phyloP scores from a whole-genome alignment of 1,140 invertebrate species.

The Drosophila azteca region DNA sequence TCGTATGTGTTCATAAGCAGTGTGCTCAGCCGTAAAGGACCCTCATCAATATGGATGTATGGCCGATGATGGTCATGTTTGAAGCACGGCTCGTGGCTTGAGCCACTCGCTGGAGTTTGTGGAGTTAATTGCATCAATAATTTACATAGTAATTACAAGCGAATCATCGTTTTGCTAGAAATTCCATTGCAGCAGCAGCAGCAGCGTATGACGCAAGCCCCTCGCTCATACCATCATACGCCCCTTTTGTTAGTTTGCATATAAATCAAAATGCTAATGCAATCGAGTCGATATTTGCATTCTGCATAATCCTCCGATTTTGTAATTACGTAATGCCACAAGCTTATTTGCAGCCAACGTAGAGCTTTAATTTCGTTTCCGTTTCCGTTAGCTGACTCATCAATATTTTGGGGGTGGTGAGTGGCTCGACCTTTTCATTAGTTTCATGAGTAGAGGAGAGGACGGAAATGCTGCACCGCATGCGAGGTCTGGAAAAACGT shows the following conservation, averaged over 20 bases:
- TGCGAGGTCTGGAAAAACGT: no score
- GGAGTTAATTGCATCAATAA: slow-evolving; percentile 71
- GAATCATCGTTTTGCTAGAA: slow-evolving; percentile 27
- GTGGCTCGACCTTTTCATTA: no score
- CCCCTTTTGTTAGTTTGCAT: slow-evolving; percentile 50
- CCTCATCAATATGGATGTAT: slow-evolving; percentile 61
- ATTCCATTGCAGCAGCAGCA: not conserved
- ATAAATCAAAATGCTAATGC: slow-evolving; percentile 65
- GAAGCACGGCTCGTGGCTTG: slow-evolving; percentile 9
- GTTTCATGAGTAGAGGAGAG: no score
- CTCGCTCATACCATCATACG: not conserved
- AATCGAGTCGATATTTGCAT: slow-evolving; percentile 47
- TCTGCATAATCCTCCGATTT: slow-evolving; percentile 42
- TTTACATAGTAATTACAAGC: slow-evolving; percentile 72
- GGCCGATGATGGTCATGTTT: slow-evolving; percentile 29
- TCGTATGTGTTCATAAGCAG: slow-evolving; percentile 5
- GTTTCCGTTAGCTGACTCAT: slow-evolving; percentile 53
- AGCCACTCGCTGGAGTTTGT: slow-evolving; percentile 13
- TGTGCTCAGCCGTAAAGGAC: slow-evolving; percentile 33
- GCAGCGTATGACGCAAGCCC: no score
- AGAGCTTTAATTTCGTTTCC: slow-evolving; percentile 65
- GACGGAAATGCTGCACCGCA: no score
- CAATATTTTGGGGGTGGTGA: not conserved
- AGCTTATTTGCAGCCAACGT: slow-evolving; percentile 26
- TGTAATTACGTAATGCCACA: slow-evolving; percentile 55